Percentiles rank a stretch among this genome's conserved stretches.
phyloP scores from a whole-genome alignment of 2,113 vertebrate genomes.

The Indri indri region DNA sequence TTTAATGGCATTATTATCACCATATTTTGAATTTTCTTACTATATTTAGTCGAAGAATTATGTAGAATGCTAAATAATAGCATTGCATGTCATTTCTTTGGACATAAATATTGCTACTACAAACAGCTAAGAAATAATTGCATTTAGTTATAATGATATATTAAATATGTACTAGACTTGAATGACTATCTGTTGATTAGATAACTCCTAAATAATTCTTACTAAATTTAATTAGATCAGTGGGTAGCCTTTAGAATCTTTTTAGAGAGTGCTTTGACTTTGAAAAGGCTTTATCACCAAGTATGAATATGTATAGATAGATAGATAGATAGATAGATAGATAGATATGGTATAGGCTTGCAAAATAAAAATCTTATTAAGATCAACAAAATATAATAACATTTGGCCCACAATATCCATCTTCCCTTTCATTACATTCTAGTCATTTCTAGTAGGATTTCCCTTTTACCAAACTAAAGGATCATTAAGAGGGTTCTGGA shows the following conservation, averaged over 20 bases:
- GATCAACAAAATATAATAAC: neutral
- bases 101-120: neutral
- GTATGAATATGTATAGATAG: neutral
- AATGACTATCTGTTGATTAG: constrained; percentile 35
- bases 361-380: constrained; percentile 1
- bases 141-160: constrained; percentile 29
- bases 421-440: neutral
- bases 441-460: neutral
- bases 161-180: neutral
- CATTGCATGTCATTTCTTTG: neutral
- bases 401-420: neutral
- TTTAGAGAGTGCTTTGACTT: neutral
- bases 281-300: neutral
- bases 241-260: constrained; percentile 3
- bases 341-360: neutral
- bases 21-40: constrained; percentile 13
- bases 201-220: constrained; percentile 16
- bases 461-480: neutral
- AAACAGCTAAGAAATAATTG: constrained; percentile 15
- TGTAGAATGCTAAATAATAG: neutral
- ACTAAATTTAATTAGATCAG: constrained; percentile 43
- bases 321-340: too few species aligned
- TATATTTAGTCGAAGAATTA: neutral
- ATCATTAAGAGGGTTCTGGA: neutral
- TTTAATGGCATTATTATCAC: constrained; percentile 28